Evolutionary conservation across 2,113 vertebrate genomes (phyloP).

Genomic region (Xiphophorus couchianus): DNA sequence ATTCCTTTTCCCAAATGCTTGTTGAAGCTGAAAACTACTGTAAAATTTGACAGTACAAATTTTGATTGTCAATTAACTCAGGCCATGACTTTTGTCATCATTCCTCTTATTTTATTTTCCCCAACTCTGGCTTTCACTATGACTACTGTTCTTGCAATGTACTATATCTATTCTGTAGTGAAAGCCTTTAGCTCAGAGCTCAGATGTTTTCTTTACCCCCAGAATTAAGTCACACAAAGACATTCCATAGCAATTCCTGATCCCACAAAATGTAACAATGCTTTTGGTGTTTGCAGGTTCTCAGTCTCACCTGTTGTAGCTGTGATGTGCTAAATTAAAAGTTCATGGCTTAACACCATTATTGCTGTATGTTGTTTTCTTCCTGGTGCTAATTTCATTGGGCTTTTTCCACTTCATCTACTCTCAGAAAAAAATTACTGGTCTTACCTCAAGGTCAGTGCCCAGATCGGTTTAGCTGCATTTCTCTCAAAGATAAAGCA

Average conservation of each 20-base stretch:
- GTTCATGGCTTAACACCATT: background rate
- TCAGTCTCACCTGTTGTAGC: constrained; percentile 23
- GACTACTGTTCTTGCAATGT: constrained; percentile 14
- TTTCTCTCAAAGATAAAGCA: too few species aligned
- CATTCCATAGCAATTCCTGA: constrained; percentile 7
- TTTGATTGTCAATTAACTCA: background rate
- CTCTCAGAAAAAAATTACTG: too few species aligned
- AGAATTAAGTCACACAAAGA: background rate
- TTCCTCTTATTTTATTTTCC: background rate
- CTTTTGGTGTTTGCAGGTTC: constrained; percentile 27
- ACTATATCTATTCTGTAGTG: constrained; percentile 4
- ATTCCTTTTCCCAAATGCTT: background rate
- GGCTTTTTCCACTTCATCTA: background rate
- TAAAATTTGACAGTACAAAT: background rate
- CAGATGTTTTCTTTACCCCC: background rate
- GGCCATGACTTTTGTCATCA: background rate
- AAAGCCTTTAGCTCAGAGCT: background rate
- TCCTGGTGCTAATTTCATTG: too few species aligned
- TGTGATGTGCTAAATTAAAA: constrained; percentile 61
- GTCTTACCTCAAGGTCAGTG: too few species aligned
- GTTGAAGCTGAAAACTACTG: background rate
- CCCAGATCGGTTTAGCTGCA: too few species aligned
- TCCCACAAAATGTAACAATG: background rate
- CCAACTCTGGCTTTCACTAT: background rate
- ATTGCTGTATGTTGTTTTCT: background rate